Evolutionary conservation across 1,140 invertebrate species (phyloP), one percentile per base, ranked within the genome.

Genomic region (Drosophila nasuta): DNA sequence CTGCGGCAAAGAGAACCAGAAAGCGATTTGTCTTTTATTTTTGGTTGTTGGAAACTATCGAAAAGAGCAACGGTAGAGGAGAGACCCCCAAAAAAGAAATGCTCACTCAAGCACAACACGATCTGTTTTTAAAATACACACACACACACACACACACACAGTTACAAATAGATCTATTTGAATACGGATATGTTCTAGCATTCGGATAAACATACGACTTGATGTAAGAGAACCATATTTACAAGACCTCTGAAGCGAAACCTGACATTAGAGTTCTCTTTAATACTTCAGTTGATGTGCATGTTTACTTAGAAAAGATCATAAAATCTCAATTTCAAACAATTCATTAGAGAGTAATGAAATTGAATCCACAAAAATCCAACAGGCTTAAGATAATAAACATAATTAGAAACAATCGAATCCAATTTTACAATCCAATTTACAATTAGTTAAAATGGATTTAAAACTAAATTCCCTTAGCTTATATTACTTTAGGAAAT

Each of bases 91-190:
- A 43, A 56, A 25, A 80, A 70, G 67, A 76, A 75, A 65, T 72
- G 67, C 83, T 88, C 83, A 78, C 59, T 87, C 73, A 72, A 80
- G 73, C 80, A 66, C 82, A 72, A 67, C 82, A 70, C 54, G 59
- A 66, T 45, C 69, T 77, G 62, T 69, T 86, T 78, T 68, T 72
- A 72, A 73, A 83, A 73, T 82, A 87, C 64, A 64, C 54, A 68
- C 20, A 41, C 25, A 48, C 15, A 13, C 0, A 15, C 0, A 35
- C 11, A n/a, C 17, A 33, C 6, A n/a, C 15, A 2, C 8, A 5
- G 1, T 6, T 63, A 25, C 20, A 25, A 25, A 25, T 25, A 25
- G 20, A 25, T 25, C 33, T 41, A 5, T 62, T 43, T 49, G 25
- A n/a, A 5, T 63, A 13, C 5, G 15, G 10, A 54, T 35, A 10